Evolutionary conservation across 2,797 vertebrate genomes (phyloP).

Genomic region (Acanthurus lineatus): DNA sequence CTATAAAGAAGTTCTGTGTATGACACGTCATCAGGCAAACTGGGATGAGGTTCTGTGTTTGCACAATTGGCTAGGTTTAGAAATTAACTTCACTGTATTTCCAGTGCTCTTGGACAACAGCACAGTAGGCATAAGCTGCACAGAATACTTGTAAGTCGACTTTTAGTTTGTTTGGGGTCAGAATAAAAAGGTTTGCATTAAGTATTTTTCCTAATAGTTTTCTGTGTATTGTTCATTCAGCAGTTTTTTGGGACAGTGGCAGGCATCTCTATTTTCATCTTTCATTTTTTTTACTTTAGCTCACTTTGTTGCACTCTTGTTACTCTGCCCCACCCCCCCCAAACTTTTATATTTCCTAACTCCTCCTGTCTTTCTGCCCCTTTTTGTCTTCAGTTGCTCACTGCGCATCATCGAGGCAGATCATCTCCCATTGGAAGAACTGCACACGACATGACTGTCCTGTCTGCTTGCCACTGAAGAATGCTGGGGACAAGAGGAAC

Average conservation of each 20-base stretch:
- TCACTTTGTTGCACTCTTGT: not conserved
- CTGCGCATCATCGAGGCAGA: constrained; percentile 98
- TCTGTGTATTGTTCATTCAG: constrained; percentile 6
- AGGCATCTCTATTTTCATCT: not conserved
- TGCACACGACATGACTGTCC: constrained; percentile 98
- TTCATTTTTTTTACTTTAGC: not conserved
- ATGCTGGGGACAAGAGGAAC: constrained; percentile 98
- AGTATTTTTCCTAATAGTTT: not conserved
- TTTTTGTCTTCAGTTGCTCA: constrained; percentile 86
- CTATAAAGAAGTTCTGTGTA: constrained; percentile 4
- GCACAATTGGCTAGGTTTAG: not conserved
- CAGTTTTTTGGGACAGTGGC: not conserved
- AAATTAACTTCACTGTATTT: not conserved
- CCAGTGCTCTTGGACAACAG: not conserved
- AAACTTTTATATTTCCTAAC: not conserved
- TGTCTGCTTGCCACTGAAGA: constrained; percentile 98
- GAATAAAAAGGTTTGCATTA: not conserved
- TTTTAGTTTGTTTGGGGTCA: not conserved
- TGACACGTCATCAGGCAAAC: not conserved
- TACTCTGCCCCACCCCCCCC: not conserved
- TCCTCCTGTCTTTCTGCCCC: not conserved
- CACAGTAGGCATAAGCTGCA: not conserved
- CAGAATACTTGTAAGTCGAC: not conserved
- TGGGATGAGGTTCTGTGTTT: not conserved
- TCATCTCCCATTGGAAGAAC: constrained; percentile 99